A percentile compares a stretch with the other conserved stretches of the same genome.
These are phyloP conservation scores for Diphyllodes magnificus DNA, from an alignment of 2,113 vertebrate species.

Conservation along the genomic window DNA sequence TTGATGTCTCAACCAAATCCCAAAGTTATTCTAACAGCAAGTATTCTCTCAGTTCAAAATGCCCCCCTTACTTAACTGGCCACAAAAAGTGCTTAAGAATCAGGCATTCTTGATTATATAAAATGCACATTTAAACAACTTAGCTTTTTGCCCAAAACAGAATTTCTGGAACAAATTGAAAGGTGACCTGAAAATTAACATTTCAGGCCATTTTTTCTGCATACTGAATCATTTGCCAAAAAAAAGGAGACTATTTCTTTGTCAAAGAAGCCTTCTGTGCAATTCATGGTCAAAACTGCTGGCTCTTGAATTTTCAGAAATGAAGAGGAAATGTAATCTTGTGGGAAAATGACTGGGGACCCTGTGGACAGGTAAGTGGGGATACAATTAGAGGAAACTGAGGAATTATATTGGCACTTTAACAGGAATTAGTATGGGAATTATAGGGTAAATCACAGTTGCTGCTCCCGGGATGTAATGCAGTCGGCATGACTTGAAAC, in stretches of 20 bases:
- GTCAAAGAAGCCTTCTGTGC: background rate
- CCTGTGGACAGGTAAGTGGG: too few species aligned
- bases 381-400: too few species aligned
- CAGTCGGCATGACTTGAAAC: too few species aligned
- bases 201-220: background rate
- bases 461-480: too few species aligned
- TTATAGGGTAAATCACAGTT: too few species aligned
- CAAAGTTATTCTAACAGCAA: background rate
- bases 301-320: slow-evolving; percentile 44
- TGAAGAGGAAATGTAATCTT: slow-evolving; percentile 2
- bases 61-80: slow-evolving; percentile 1
- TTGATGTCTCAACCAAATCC: background rate
- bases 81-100: slow-evolving; percentile 49
- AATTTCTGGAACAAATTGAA: background rate
- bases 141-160: background rate
- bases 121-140: slow-evolving; percentile 7
- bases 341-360: too few species aligned
- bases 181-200: background rate
- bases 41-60: background rate
- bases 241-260: background rate
- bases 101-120: background rate
- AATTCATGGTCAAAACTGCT: slow-evolving; percentile 14
- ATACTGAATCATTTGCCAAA: slow-evolving; percentile 14
- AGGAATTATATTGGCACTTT: too few species aligned
- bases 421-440: too few species aligned